Conservation (phyloP, 2,797 vertebrate species). For the Loris lydekkerianus region DNA sequence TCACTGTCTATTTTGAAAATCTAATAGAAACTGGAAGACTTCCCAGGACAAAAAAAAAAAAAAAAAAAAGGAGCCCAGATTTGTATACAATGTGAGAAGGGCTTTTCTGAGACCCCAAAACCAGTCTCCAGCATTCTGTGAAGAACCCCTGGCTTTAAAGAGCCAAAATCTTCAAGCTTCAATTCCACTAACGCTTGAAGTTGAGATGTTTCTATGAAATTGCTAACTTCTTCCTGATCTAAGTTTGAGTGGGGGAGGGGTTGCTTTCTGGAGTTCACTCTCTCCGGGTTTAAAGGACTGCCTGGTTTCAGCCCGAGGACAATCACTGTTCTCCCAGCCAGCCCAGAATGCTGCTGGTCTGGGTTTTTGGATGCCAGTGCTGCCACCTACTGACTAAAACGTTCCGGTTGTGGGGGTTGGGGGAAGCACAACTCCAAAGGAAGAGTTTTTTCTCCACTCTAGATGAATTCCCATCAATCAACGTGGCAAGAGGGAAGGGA, state of each 20-base stretch:
- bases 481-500: neutral
- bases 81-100: neutral
- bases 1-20: neutral
- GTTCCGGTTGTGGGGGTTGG: neutral
- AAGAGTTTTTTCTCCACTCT: neutral
- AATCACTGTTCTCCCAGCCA: neutral
- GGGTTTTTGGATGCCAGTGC: neutral
- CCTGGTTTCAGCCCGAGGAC: accelerated
- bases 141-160: neutral
- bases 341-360: accelerated
- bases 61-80: neutral
- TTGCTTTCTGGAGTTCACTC: conserved; percentile 3
- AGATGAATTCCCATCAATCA: neutral
- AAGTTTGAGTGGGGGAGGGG: neutral
- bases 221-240: neutral
- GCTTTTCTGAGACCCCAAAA: neutral
- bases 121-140: too few species aligned
- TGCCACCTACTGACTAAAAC: conserved; percentile 62
- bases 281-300: neutral
- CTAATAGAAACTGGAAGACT: neutral
- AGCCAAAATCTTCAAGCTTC: neutral
- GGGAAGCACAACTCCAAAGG: neutral
- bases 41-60: neutral
- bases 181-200: neutral
- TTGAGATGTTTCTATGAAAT: neutral